Percentiles rank a stretch among this genome's conserved stretches.
Conservation (phyloP, 2,888 invertebrate species). For the Danaus chrysippus region DNA sequence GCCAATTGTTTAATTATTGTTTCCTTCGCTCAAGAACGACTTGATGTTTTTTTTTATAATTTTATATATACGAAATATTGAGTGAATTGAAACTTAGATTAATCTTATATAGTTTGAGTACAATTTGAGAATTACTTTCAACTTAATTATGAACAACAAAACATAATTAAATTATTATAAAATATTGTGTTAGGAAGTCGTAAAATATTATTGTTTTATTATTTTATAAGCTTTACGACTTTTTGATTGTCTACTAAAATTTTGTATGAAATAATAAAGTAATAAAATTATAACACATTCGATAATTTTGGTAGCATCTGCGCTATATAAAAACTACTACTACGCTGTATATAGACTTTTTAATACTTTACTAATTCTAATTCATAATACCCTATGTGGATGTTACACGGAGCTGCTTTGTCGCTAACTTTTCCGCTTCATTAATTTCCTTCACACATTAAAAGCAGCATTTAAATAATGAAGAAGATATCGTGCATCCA, state of each 20-base stretch:
- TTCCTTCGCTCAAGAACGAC: too few species aligned
- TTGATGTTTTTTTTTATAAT: too few species aligned
- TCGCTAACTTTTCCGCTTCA: constrained; percentile 58
- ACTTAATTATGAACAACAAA: constrained; percentile 4
- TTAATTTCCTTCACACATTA: constrained; percentile 70
- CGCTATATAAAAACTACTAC: background rate
- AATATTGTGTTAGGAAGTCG: constrained; percentile 23
- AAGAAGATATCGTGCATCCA: constrained; percentile 45
- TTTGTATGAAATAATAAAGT: background rate
- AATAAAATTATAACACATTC: background rate
- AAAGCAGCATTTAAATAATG: constrained; percentile 66
- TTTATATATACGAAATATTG: too few species aligned
- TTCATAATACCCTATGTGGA: too few species aligned
- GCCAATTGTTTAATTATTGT: too few species aligned
- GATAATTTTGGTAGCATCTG: background rate
- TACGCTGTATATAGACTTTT: background rate
- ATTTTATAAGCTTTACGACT: constrained; percentile 23
- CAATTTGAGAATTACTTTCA: background rate
- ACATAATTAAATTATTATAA: background rate
- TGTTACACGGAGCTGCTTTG: constrained; percentile 33
- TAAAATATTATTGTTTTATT: constrained; percentile 21
- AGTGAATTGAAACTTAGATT: too few species aligned
- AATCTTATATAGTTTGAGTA: too few species aligned
- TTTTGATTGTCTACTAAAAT: constrained; percentile 19
- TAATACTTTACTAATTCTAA: too few species aligned